Base-by-base conservation (phyloP, 2,888 invertebrate genomes). In the Ametastegia equiseti region DNA sequence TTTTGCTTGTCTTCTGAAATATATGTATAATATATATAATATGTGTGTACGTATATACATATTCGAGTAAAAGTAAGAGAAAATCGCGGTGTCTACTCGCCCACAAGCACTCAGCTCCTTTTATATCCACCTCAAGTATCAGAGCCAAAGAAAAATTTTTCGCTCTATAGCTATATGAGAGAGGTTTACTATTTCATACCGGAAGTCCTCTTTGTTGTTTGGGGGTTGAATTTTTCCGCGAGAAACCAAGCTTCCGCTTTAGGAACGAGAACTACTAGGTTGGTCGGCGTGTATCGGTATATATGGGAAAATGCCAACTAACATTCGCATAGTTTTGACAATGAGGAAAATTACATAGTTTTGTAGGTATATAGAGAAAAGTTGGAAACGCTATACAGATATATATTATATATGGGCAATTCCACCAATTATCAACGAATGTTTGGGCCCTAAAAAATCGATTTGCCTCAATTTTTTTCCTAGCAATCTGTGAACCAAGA, bases 61-160 rank as follows among this genome's bases (percentile, higher is more conserved):
- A 15, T 54, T 54, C 23, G 11, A 54, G 2, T 54, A 60, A 30
- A 60, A 60, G 23, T 27, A 60, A 30, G 30, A 30, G 30, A 60
- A 15, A 30, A 50, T 50, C 57, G 11, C 57, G 57, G 23, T 60
- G 57, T 60, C 57, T 60, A 27, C 60, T 30, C 60, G 60, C 30
- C 5, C 30, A n/a, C 27, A 30, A 60, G 13, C 60, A 60, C 60
- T 60, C 65, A 67, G 65, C 39, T 39, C 36, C 39, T 67, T 67
- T 67, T 39, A n/a, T n/a, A 67, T 67, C 65, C 65, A 67, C 39
- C 65, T 67, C 36, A 67, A 67, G 65, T 15, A 67, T 67, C 65
- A 39, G 65, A 67, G 39, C 65, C 60, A 60, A 60, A 60, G 60
- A 60, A 60, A 60, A 60, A 60, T 30, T 60, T 60, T 60, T 13